Evolutionary conservation across 2,888 invertebrate species (phyloP).

Genomic region (Hyles lineata): DNA sequence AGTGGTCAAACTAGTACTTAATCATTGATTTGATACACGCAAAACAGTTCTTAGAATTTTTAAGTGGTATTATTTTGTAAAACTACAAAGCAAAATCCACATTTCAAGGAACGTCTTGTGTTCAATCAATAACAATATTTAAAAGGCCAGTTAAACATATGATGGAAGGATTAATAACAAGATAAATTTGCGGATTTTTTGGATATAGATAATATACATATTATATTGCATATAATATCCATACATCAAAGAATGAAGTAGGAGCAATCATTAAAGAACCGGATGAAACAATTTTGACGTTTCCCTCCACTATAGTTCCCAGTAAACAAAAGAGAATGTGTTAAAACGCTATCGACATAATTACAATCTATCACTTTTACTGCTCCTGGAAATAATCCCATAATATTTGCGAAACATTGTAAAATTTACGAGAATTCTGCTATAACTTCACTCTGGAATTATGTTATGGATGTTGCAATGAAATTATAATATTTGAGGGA

Average conservation of each 20-base stretch:
- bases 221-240: background rate
- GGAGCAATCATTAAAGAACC: background rate
- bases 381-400: conserved; percentile 29
- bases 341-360: conserved; percentile 24
- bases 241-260: conserved; percentile 19
- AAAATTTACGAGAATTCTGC: conserved; percentile 28
- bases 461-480: background rate
- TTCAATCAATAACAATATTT: no score
- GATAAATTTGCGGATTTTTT: background rate
- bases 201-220: background rate
- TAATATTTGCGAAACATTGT: conserved; percentile 31
- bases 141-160: no score
- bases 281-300: conserved; percentile 6
- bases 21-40: no score
- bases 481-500: background rate
- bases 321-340: conserved; percentile 16
- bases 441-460: conserved; percentile 15
- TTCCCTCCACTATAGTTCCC: background rate
- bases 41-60: no score
- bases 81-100: no score
- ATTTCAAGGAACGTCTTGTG: no score
- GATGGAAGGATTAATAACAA: no score
- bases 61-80: no score
- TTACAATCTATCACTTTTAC: conserved; percentile 29
- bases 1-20: no score